Conservation (phyloP, 1,140 invertebrate genomes). For the Centruroides vittatus region DNA sequence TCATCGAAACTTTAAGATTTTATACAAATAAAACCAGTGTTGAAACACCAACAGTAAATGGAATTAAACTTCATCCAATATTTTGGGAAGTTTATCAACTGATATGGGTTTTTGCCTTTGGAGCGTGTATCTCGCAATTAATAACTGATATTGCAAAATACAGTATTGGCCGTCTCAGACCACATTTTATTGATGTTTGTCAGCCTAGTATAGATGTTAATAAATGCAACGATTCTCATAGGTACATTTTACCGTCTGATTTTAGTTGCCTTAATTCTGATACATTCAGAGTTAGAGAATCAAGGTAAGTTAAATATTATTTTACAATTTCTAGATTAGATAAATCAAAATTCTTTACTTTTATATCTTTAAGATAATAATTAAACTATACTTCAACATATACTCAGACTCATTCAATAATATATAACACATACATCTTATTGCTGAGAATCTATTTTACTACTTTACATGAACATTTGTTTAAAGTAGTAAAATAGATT, state of each 20-base stretch:
- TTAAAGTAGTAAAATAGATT: too few species aligned
- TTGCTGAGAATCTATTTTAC: too few species aligned
- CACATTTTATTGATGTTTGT: constrained; percentile 67
- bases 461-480: too few species aligned
- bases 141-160: constrained; percentile 84
- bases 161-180: constrained; percentile 72
- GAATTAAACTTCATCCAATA: neutral
- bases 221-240: constrained; percentile 11
- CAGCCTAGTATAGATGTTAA: constrained; percentile 27
- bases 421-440: too few species aligned
- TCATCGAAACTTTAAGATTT: too few species aligned
- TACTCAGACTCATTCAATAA: too few species aligned
- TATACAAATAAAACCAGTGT: too few species aligned
- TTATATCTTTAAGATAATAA: too few species aligned
- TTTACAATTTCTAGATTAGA: too few species aligned
- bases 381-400: too few species aligned
- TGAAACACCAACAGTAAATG: neutral
- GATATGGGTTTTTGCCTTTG: constrained; percentile 66
- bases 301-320: constrained; percentile 3
- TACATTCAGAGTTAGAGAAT: constrained; percentile 19
- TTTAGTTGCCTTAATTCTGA: constrained; percentile 27
- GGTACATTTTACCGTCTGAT: constrained; percentile 27
- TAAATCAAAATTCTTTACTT: too few species aligned
- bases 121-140: constrained; percentile 62
- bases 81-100: neutral